Percentiles rank a stretch among this genome's conserved stretches.
Evolutionary conservation across 2,113 vertebrate genomes (phyloP).

Genomic region (Nansenia antarctica): DNA sequence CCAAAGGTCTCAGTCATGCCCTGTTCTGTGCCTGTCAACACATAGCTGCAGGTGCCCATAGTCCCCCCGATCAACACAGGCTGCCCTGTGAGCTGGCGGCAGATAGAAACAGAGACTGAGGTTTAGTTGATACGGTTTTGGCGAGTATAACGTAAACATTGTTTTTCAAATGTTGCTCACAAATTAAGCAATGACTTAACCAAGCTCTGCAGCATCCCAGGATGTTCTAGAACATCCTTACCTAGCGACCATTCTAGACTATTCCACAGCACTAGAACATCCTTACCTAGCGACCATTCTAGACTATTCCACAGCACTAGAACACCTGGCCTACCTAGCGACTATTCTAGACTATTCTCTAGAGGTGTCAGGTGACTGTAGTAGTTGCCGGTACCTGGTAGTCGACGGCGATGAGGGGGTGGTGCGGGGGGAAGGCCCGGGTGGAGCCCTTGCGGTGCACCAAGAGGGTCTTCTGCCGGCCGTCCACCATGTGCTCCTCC

Average conservation of each 20-base stretch:
- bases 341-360: too few species aligned
- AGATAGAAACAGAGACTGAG: constrained; percentile 3
- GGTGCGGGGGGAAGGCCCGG: constrained; percentile 93
- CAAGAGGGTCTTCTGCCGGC: constrained; percentile 88
- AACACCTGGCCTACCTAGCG: too few species aligned
- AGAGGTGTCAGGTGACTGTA: background rate
- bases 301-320: too few species aligned
- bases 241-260: too few species aligned
- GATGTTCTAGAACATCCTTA: too few species aligned
- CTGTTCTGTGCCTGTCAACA: constrained; percentile 94
- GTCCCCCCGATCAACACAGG: constrained; percentile 96
- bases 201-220: too few species aligned
- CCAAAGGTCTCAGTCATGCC: constrained; percentile 98
- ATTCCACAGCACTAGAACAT: too few species aligned
- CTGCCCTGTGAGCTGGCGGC: constrained; percentile 90
- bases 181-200: too few species aligned
- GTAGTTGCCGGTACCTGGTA: constrained; percentile 93
- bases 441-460: constrained; percentile 96
- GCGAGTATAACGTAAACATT: too few species aligned
- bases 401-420: constrained; percentile 96
- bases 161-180: too few species aligned
- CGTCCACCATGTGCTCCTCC: constrained; percentile 95
- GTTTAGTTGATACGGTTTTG: too few species aligned
- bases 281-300: too few species aligned
- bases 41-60: constrained; percentile 98